Conservation (phyloP, 2,113 vertebrate genomes). For the Heterotilapia buettikoferi region DNA sequence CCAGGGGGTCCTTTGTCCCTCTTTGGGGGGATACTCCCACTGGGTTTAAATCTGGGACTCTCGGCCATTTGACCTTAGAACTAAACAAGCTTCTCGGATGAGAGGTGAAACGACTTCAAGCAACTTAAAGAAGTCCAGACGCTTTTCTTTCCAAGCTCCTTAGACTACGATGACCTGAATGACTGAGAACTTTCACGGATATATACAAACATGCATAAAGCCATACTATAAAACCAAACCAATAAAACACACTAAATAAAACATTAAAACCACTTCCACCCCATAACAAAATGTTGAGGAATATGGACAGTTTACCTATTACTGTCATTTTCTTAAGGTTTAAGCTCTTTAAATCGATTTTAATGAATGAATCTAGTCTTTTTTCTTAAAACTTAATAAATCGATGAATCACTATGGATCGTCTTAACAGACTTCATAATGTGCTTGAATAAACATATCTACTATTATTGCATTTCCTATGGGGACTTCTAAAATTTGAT, state of each 20-base stretch:
- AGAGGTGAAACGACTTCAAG: not conserved
- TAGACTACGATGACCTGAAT: not conserved
- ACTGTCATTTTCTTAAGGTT: not conserved
- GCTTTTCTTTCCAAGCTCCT: not conserved
- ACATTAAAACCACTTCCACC: not conserved
- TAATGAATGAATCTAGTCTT: not conserved
- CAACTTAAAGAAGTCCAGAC: not conserved
- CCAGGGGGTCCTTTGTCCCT: too few relatives aligned
- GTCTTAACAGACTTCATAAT: not conserved
- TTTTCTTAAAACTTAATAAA: not conserved
- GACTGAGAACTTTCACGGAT: not conserved
- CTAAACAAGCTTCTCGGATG: not conserved
- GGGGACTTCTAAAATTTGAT: not conserved
- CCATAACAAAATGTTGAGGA: not conserved
- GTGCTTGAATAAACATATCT: not conserved
- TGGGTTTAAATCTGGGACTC: too few relatives aligned
- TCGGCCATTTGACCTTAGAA: too few relatives aligned
- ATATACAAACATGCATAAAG: not conserved
- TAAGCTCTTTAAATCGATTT: fast-evolving
- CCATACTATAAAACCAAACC: not conserved
- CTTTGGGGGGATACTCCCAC: too few relatives aligned
- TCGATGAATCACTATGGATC: not conserved
- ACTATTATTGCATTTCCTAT: not conserved
- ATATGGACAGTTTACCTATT: not conserved
- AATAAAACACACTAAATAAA: not conserved